Evolutionary conservation across 2,113 vertebrate genomes (phyloP), one percentile per base, ranked within the genome.

Genomic region (Drymodes brunneopygia): DNA sequence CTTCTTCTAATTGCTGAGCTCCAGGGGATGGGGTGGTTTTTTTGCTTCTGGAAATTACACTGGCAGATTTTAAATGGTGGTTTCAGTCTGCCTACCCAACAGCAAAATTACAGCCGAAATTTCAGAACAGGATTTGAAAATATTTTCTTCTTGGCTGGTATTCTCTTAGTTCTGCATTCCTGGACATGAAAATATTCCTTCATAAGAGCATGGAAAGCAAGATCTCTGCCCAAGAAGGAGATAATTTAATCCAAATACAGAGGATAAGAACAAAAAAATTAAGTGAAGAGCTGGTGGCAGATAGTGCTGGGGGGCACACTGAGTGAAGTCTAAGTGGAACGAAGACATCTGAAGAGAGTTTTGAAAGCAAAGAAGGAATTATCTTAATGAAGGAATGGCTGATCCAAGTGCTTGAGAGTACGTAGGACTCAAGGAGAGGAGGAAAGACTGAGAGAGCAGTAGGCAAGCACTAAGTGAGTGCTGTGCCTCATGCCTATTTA

Each of bases 1-100:
- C 51, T 62, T 93, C 92, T 91, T 85, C 58, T 94, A 92, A 94
- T 93, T 95, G 90, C 54, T 77, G 57, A 88, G 85, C 62, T 80
- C 1, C 2, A 88, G 74, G 77, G 48, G 15, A 8, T 70, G 12
- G 13, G 15, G 3, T 0, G 3, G 28, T 29, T 56, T 33, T 62
- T 23, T 78, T 61, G 3, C 53, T 91, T 90, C 79, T 90, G 50
- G 40, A 85, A 57, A 47, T 92, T 42, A 75, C 45, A 35, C 9
- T 47, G 56, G 47, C 77, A 73, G 56, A 44, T 92, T 77, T 96
- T 57, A 95, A 92, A 88, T 12, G 22, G 25, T 65, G 21, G 42
- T 74, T 93, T 93, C 62, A 81, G 33, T 53, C 60, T 94, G 71
- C 47, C 47, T 67, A 62, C 11, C 47, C 85, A 86, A 88, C 14